Conservation (phyloP, 2,113 vertebrate species). For the Potamarius usumacintae region DNA sequence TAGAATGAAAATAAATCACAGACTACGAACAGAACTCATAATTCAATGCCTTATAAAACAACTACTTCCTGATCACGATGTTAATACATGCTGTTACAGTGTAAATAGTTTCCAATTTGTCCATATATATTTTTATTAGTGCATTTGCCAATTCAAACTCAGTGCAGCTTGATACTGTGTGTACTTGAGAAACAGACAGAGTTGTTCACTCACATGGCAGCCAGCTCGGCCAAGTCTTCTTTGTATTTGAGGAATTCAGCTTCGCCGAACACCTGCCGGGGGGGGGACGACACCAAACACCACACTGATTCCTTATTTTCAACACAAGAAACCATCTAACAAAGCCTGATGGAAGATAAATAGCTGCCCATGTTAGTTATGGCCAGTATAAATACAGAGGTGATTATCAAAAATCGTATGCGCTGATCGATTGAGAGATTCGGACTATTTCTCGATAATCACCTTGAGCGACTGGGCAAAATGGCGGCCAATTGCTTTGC, state of each 20-base stretch:
- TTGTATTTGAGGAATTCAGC: conserved; percentile 84
- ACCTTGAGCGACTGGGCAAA: no score
- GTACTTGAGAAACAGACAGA: conserved; percentile 15
- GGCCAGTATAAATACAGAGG: no score
- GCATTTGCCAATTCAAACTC: background rate
- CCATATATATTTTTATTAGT: background rate
- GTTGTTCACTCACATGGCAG: conserved; percentile 79
- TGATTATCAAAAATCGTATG: no score
- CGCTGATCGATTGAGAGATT: no score
- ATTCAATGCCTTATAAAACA: background rate
- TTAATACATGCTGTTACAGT: background rate
- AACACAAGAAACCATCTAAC: background rate
- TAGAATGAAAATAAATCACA: background rate
- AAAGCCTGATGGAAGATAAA: background rate
- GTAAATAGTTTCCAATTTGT: background rate
- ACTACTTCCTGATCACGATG: no score
- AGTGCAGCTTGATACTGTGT: background rate
- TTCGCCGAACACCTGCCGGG: conserved; percentile 81
- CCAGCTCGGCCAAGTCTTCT: conserved; percentile 83
- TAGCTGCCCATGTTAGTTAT: background rate
- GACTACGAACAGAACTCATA: background rate
- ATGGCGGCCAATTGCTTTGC: no score
- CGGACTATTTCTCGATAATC: no score
- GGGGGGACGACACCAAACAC: background rate
- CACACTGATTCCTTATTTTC: background rate